Percentiles rank a stretch among this genome's conserved stretches.
phyloP scores from a whole-genome alignment of 1,140 invertebrate genomes.

The Papilio aristodemus region DNA sequence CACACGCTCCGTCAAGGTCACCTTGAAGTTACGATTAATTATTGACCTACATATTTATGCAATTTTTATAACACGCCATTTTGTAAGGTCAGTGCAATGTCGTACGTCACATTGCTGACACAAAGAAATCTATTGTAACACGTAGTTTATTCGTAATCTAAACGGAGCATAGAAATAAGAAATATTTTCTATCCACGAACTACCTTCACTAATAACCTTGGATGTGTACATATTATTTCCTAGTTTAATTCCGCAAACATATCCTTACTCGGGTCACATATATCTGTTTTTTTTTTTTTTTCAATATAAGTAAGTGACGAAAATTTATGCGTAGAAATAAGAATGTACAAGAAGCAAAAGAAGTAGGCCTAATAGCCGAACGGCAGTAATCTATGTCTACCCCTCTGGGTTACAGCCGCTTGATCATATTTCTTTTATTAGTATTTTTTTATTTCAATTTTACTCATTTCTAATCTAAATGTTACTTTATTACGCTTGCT shows the following conservation, averaged over 20 bases:
- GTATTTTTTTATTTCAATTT: too few species aligned
- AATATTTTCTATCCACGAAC: conserved; percentile 65
- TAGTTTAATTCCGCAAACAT: conserved; percentile 58
- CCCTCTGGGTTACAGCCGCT: too few species aligned
- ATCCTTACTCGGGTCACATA: conserved; percentile 36
- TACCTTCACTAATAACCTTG: conserved; percentile 68
- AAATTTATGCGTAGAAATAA: too few species aligned
- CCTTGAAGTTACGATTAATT: conserved; percentile 12
- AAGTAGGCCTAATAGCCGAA: too few species aligned
- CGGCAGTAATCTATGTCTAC: too few species aligned
- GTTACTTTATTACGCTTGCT: too few species aligned
- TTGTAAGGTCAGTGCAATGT: conserved; percentile 23
- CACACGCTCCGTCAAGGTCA: conserved; percentile 22
- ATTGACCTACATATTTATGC: conserved; percentile 28
- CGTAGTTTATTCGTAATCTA: conserved; percentile 31
- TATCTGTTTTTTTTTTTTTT: too few species aligned
- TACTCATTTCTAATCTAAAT: too few species aligned
- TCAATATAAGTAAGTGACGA: too few species aligned
- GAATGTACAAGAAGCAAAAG: too few species aligned
- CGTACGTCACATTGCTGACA: not conserved
- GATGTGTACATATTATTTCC: conserved; percentile 59
- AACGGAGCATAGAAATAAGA: conserved; percentile 54
- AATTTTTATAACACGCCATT: conserved; percentile 26
- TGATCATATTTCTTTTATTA: too few species aligned
- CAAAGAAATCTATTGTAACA: conserved; percentile 37